phyloP scores from a whole-genome alignment of 2,113 vertebrate species.

The Pantherophis guttatus region DNA sequence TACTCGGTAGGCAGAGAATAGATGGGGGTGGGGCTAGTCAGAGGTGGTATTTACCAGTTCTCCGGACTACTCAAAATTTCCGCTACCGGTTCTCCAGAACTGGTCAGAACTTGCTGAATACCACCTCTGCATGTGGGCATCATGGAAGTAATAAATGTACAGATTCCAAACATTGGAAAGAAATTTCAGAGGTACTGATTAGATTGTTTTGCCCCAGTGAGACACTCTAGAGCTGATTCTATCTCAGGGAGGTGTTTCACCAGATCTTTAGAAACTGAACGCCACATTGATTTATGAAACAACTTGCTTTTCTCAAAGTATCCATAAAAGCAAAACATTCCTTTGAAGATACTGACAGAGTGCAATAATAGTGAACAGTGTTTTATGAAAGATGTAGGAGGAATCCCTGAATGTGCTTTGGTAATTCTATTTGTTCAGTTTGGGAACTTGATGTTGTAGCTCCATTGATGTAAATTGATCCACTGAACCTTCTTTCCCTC shows the following conservation, averaged over 20 bases:
- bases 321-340: not conserved
- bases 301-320: not conserved
- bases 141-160: not conserved
- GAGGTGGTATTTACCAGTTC: too few relatives aligned
- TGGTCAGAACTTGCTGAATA: too few relatives aligned
- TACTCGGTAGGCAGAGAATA: too few relatives aligned
- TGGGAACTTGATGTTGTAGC: not conserved
- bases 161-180: not conserved
- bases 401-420: not conserved
- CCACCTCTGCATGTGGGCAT: not conserved
- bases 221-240: not conserved
- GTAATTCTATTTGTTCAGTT: not conserved
- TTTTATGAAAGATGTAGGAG: not conserved
- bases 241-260: not conserved
- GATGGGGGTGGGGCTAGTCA: too few relatives aligned
- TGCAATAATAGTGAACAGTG: not conserved
- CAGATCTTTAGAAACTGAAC: not conserved
- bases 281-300: not conserved
- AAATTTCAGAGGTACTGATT: not conserved
- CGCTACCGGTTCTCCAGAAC: too few relatives aligned
- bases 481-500: not conserved
- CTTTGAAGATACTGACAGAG: not conserved
- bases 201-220: not conserved
- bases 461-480: not conserved
- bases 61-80: too few relatives aligned